Evolutionary conservation across 2,113 vertebrate genomes (phyloP).

Genomic region (Corythoichthys intestinalis): DNA sequence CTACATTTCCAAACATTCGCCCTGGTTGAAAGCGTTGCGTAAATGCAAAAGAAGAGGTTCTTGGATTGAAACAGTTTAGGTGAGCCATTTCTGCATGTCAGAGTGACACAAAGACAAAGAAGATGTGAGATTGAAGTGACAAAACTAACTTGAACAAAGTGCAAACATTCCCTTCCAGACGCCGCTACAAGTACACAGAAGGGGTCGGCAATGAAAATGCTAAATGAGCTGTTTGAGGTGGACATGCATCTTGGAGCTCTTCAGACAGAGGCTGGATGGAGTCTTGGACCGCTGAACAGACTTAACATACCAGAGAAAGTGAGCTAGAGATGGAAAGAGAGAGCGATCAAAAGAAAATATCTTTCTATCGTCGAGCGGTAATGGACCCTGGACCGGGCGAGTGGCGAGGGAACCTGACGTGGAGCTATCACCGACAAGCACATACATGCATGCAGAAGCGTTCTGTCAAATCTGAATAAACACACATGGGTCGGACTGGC

Average conservation of each 20-base stretch:
- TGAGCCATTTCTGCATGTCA: constrained; percentile 31
- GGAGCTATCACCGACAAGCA: constrained; percentile 25
- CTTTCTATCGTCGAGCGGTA: constrained; percentile 61
- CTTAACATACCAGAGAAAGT: constrained; percentile 57
- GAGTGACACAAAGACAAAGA: constrained; percentile 43
- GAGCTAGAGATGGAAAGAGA: constrained; percentile 23
- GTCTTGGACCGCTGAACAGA: constrained; percentile 59
- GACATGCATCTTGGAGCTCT: constrained; percentile 53
- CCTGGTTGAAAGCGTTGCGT: background rate
- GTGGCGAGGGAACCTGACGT: constrained; percentile 57
- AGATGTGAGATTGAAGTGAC: constrained; percentile 55
- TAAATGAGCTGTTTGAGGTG: constrained; percentile 69
- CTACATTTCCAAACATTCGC: too few relatives aligned
- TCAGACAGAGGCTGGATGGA: constrained; percentile 40
- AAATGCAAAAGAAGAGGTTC: constrained; percentile 27
- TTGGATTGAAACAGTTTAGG: constrained; percentile 52
- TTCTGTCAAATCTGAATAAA: constrained; percentile 71
- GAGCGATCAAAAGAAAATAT: constrained; percentile 57
- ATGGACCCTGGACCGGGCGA: constrained; percentile 62
- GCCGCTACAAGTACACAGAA: constrained; percentile 23
- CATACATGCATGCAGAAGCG: constrained; percentile 37
- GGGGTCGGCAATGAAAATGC: constrained; percentile 42
- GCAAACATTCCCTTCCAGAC: constrained; percentile 55
- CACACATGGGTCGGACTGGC: constrained; percentile 51
- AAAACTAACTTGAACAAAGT: constrained; percentile 64